Percentiles rank a stretch among this genome's conserved stretches.
Evolutionary conservation across 1,140 invertebrate species (phyloP).

Genomic region (Caenorhabditis briggsae): DNA sequence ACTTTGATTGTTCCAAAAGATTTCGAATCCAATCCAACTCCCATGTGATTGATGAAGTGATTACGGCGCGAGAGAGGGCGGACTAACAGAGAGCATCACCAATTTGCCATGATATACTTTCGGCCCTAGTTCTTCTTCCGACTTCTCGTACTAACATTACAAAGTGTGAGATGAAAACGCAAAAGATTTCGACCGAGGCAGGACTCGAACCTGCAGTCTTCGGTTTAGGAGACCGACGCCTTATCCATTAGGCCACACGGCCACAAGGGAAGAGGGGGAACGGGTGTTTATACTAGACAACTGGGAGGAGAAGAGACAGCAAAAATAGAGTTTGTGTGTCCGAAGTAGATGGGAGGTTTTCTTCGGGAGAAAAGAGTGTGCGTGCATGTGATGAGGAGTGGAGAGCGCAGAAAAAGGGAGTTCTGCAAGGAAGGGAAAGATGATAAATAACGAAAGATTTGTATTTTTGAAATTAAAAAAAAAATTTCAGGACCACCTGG

Average conservation of each 20-base stretch:
- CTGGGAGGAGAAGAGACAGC: not conserved
- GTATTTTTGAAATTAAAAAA: not conserved
- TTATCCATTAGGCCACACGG: slow-evolving; percentile 80
- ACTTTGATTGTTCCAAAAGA: slow-evolving; percentile 51
- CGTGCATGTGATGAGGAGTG: not conserved
- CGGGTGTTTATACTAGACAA: slow-evolving; percentile 5
- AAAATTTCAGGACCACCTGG: slow-evolving; percentile 69
- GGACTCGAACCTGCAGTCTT: slow-evolving; percentile 79
- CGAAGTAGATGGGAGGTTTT: not conserved
- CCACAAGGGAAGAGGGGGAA: slow-evolving; percentile 4
- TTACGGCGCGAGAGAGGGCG: slow-evolving; percentile 1
- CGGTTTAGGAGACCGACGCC: slow-evolving; percentile 80
- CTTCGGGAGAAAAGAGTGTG: not conserved
- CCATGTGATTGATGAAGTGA: slow-evolving; percentile 41
- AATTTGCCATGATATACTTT: slow-evolving; percentile 1
- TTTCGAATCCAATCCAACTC: slow-evolving; percentile 33
- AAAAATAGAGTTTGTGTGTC: not conserved
- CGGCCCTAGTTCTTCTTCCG: not conserved
- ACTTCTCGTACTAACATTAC: slow-evolving; percentile 8
- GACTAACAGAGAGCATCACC: not conserved
- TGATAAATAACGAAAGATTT: not conserved
- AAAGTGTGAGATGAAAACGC: not conserved
- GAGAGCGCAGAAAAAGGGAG: not conserved
- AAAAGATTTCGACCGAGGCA: slow-evolving; percentile 58
- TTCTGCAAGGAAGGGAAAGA: not conserved